Evolutionary conservation across 2,888 invertebrate species (phyloP), one percentile per base, ranked within the genome.

Genomic region (Trimorus sp.): DNA sequence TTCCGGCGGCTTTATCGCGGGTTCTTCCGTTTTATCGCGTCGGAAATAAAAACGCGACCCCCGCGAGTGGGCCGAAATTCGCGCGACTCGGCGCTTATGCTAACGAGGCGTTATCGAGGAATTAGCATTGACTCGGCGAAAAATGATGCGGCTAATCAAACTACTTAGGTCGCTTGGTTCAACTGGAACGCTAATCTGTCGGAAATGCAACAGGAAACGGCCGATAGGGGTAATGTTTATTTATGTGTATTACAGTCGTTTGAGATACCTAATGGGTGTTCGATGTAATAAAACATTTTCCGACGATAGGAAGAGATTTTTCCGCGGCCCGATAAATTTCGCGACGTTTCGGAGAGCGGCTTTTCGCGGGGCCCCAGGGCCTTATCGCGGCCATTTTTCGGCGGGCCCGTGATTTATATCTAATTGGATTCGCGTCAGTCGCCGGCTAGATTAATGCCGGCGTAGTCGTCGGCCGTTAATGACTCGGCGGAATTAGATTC

Each of bases 141-240:
- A 77, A 81, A 77, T 81, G 73, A 68, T 38, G 76, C 45, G 59
- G 77, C 76, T 77, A 81, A 81, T 81, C 77, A 76, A 73, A 77
- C 81, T 82, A 82, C 82, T 82, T 82, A 78, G 76, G 76, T 81
- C 65, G 66, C 63, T 77, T 63, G 62, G 73, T 77, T 81, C 71
- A 81, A 74, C 63, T 54, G 82, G 65, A 74, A 70, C 54, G 56
- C 73, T 82, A 82, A 82, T 82, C 82, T 82, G 59, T 74, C 59
- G 69, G 65, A 69, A 74, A 78, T 82, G 77, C 82, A 82, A 82
- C 77, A 82, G 77, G 77, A 82, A 82, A 77, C 51, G 58, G 36
- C 58, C 62, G 81, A 81, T 81, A 76, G 58, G 68, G 76, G 62
- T 81, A 73, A 77, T 77, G 75, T 75, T 75, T 80, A 75, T 80